These are phyloP conservation scores for Tetranychus cinnabarinus DNA, from an alignment of 1,140 invertebrate species.

Conservation along the genomic window DNA sequence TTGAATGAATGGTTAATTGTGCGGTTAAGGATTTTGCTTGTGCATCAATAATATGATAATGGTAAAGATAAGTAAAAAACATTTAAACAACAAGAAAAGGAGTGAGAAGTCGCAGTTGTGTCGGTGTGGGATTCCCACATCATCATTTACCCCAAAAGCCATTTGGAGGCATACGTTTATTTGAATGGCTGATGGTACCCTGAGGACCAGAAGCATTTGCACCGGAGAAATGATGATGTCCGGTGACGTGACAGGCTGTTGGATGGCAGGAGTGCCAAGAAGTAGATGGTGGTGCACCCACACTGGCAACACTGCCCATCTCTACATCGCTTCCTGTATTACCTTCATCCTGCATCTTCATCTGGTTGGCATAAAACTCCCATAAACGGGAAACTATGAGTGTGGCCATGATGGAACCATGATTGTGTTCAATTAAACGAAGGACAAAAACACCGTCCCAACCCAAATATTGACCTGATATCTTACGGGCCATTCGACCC, in stretches of 20 bases:
- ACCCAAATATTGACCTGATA: slow-evolving; percentile 20
- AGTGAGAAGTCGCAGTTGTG: too few species aligned
- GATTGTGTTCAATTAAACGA: slow-evolving; percentile 22
- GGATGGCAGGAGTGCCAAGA: slow-evolving; percentile 17
- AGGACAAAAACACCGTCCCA: slow-evolving; percentile 23
- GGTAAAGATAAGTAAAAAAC: too few species aligned
- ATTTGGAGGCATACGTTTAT: slow-evolving; percentile 12
- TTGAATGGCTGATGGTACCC: not conserved
- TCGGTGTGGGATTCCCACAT: not conserved
- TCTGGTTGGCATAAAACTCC: slow-evolving; percentile 18
- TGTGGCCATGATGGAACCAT: slow-evolving; percentile 20
- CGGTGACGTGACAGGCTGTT: slow-evolving; percentile 13
- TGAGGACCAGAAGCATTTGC: not conserved
- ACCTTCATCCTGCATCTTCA: slow-evolving; percentile 17
- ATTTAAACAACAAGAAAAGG: too few species aligned
- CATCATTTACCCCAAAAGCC: slow-evolving; percentile 16
- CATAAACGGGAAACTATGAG: slow-evolving; percentile 16
- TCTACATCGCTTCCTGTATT: slow-evolving; percentile 7
- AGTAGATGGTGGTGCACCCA: slow-evolving; percentile 14
- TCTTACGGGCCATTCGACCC: slow-evolving; percentile 18
- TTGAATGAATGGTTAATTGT: too few species aligned
- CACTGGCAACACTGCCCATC: slow-evolving; percentile 11
- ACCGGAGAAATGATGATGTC: slow-evolving; percentile 11
- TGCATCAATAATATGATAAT: too few species aligned
- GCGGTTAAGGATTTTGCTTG: too few species aligned